Evolutionary conservation across 2,797 vertebrate genomes (phyloP).

Genomic region (Clarias pachynema): DNA sequence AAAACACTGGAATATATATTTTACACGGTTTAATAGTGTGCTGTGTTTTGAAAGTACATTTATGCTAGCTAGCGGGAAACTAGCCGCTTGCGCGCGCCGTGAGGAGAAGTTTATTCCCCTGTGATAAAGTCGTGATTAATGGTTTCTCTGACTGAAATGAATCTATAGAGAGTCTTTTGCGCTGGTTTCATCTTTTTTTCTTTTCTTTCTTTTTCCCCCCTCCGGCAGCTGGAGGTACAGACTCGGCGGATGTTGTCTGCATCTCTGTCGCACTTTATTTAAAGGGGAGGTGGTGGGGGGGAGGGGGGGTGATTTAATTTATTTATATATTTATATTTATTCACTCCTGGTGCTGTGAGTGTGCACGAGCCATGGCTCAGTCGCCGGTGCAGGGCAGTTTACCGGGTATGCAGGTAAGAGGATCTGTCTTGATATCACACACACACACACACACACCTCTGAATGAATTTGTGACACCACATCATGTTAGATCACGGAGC

Average conservation of each 20-base stretch:
- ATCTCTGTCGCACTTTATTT: background rate
- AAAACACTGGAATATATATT: too few species aligned
- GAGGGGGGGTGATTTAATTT: background rate
- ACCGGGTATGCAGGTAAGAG: constrained; percentile 92
- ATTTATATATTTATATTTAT: background rate
- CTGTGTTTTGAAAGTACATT: constrained; percentile 1
- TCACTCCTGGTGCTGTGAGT: background rate
- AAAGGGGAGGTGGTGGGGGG: background rate
- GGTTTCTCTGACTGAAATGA: background rate
- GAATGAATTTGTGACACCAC: background rate
- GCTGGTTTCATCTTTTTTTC: background rate
- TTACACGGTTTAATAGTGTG: background rate
- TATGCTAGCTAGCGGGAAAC: constrained; percentile 1
- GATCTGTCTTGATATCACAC: background rate
- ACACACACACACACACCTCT: too few species aligned
- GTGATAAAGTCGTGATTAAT: background rate
- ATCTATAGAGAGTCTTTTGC: background rate
- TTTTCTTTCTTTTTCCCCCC: background rate
- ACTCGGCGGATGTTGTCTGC: constrained; percentile 35
- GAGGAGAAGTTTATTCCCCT: background rate
- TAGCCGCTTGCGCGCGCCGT: background rate
- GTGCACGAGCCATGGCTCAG: constrained; percentile 83
- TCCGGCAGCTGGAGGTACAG: constrained; percentile 19
- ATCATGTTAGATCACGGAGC: background rate
- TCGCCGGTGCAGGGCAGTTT: constrained; percentile 90